Evolutionary conservation across 2,888 invertebrate genomes (phyloP).

Genomic region (Orthonevra nobilis): DNA sequence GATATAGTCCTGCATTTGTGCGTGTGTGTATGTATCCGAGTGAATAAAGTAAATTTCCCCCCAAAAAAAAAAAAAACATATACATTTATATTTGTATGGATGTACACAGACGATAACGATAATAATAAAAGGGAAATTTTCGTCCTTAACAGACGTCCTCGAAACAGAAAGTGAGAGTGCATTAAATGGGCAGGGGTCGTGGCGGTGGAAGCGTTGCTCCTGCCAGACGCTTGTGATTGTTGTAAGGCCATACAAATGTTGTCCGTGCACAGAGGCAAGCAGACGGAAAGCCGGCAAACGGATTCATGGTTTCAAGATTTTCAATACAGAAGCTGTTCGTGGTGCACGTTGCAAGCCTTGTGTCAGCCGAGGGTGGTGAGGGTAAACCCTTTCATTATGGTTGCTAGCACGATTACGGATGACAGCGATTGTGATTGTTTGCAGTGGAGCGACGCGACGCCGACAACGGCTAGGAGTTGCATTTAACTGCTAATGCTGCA

Average conservation of each 20-base stretch:
- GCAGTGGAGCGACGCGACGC: constrained; percentile 3
- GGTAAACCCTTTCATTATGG: constrained; percentile 52
- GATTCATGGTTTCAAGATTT: constrained; percentile 52
- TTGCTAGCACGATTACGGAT: constrained; percentile 55
- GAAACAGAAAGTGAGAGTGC: constrained; percentile 67
- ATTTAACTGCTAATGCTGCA: constrained; percentile 68
- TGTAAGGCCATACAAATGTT: constrained; percentile 63
- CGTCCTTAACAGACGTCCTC: constrained; percentile 70
- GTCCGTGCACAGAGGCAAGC: constrained; percentile 25
- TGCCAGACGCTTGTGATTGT: constrained; percentile 52
- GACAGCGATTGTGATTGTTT: constrained; percentile 52
- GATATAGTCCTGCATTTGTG: constrained; percentile 2
- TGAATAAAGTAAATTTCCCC: constrained; percentile 61
- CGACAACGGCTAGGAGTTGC: constrained; percentile 22
- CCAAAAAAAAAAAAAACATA: too few relatives aligned
- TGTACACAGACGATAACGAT: constrained; percentile 38
- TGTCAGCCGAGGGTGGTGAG: neutral
- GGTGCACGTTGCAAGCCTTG: neutral
- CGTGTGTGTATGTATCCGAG: constrained; percentile 15
- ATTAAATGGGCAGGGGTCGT: constrained; percentile 29
- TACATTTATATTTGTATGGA: too few relatives aligned
- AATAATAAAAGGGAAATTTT: constrained; percentile 70
- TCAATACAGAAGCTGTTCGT: constrained; percentile 40
- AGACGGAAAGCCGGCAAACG: constrained; percentile 53
- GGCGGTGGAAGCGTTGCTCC: constrained; percentile 6